Evolutionary conservation across 2,888 invertebrate species (phyloP), one percentile per base, ranked within the genome.

Genomic region (Netelia virgata): DNA sequence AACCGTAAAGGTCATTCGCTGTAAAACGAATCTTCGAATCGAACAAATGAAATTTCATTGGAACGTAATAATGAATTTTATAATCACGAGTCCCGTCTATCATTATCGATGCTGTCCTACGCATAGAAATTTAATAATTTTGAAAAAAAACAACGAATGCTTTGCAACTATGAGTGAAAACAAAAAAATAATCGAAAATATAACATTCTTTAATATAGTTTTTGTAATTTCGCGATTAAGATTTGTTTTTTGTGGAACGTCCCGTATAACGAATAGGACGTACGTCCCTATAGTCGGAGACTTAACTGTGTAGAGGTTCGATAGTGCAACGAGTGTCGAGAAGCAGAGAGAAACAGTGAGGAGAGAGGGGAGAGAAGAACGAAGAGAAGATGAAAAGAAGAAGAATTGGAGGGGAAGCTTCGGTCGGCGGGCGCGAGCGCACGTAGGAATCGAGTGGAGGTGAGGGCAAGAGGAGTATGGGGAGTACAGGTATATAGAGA

Each of bases 381-480:
- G 61, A 18, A 77, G 28, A 61, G 70, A 70, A 55, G 55, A 76
- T 57, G 66, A 66, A 50, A 47, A 75, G 28, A 72, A 16, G 16
- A 11, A 10, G 55, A 23, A 47, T 47, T 47, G 63, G 41, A 78
- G 70, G 70, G 61, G 59, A 72, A 76, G 73, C 59, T 83, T 75
- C 23, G 66, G 53, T 66, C 57, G 28, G 36, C 69, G 16, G n/a
- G 55, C 73, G 82, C 59, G 63, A 47, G 74, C 75, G 64, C 64
- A 66, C 66, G 74, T 53, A 73, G 70, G 66, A 77, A 85, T 78
- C 72, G 75, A 81, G 81, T 78, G 47, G 66, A 55, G 76, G 66
- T 70, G 82, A 82, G 74, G 69, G 78, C 20, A 76, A 18, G 43
- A 75, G 57, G 23, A 83, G 63, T 28, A 77, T 50, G 66, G 36